phyloP scores from a whole-genome alignment of 2,888 invertebrate species.

The Chrysolina oricalcia region DNA sequence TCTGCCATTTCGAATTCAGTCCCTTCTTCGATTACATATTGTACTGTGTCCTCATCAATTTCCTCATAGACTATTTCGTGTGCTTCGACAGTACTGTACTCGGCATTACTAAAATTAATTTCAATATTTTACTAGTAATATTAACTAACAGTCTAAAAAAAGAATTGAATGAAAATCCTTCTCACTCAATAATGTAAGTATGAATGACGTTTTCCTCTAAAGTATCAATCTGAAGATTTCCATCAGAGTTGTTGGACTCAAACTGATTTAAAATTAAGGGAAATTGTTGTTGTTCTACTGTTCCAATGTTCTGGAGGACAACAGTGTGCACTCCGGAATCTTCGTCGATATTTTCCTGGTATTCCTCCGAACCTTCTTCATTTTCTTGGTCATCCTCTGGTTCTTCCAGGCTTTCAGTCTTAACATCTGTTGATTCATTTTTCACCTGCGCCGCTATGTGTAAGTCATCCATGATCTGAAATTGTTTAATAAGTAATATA shows the following conservation, averaged over 20 bases:
- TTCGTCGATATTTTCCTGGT: not conserved
- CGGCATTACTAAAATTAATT: constrained; percentile 48
- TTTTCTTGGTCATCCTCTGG: constrained; percentile 31
- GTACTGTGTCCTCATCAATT: constrained; percentile 51
- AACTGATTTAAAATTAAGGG: constrained; percentile 60
- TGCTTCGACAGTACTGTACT: constrained; percentile 49
- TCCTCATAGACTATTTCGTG: constrained; percentile 53
- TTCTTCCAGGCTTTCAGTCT: constrained; percentile 40
- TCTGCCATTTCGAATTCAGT: constrained; percentile 44
- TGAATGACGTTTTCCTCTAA: constrained; percentile 55
- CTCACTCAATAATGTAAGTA: constrained; percentile 61
- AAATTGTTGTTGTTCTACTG: constrained; percentile 48
- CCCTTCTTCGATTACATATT: constrained; percentile 57
- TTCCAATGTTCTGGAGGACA: constrained; percentile 59
- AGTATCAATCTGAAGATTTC: constrained; percentile 59
- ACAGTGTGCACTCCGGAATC: constrained; percentile 52
- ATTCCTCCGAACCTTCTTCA: constrained; percentile 19
- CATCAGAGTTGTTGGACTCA: constrained; percentile 59
- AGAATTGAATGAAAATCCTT: not conserved
- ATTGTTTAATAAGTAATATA: not conserved
- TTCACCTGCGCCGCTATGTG: constrained; percentile 34
- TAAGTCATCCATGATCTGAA: constrained; percentile 38
- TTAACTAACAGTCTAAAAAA: not conserved
- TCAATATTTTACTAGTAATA: not conserved
- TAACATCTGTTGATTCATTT: constrained; percentile 37